Base-by-base conservation (phyloP, 37 sponge, comb jelly and placozoan species). In the Dysidea cf. avara region DNA sequence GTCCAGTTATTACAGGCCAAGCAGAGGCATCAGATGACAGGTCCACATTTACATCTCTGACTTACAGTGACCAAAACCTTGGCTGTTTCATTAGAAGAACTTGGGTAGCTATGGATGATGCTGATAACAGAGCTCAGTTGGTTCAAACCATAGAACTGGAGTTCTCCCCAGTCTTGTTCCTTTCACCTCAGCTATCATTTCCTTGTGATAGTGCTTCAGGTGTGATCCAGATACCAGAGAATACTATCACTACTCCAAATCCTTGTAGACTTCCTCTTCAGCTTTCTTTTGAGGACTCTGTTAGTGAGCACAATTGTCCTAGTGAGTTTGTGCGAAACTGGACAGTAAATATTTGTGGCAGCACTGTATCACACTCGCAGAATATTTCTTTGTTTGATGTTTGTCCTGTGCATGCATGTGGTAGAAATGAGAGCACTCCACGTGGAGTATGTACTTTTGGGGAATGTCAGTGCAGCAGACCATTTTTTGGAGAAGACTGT, bases 71-170 rank as follows among this genome's bases (percentile, higher is more conserved):
- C 37, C 16, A 38, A 0, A 40, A 7, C 13, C 7, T 60, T 3
- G 47, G 64, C 3, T 80, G 81, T 32, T 53, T 0, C 0, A 38
- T 80, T 24, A 43, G 36, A 24, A 63, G 81, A 29, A 53, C 57
- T 13, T 80, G 81, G 81, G 51, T 9, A 25, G 81, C 81, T 7
- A 63, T 32, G 17, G 81, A 80, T 61, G 40, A 22, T 20, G 81
- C 81, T 26, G 65, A 65, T 4, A 80, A 80, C 31, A 63, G 32
- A n/a, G 81, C 64, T 31, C 32, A 11, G 9, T 17, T 50, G 16
- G 29, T 66, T 0, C 81, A 80, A 31, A 0, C 17, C 34, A 70
- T 80, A 64, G 21, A 26, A 1, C 68, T 80, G 6, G 75, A 74
- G 2, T 74, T 61, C 20, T 47, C 49, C 1, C 62, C 63, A 25